phyloP scores from a whole-genome alignment of 2,113 vertebrate genomes.

The Pagrus major region DNA sequence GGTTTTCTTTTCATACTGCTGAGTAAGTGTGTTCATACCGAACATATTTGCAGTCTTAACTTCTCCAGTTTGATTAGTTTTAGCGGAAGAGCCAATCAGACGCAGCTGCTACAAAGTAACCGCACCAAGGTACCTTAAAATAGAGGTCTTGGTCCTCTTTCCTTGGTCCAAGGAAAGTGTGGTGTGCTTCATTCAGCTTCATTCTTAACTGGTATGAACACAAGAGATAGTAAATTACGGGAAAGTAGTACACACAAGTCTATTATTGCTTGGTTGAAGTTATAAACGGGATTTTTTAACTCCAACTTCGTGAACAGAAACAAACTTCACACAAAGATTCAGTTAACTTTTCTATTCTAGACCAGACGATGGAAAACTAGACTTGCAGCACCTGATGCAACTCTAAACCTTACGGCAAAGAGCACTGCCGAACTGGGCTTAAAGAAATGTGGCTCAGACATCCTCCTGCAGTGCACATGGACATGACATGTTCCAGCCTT shows the following conservation, averaged over 20 bases:
- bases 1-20: neutral
- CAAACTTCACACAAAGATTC: too few species aligned
- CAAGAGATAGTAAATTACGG: neutral
- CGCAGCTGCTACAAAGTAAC: neutral
- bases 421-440: neutral
- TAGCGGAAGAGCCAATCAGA: neutral
- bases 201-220: neutral
- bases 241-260: neutral
- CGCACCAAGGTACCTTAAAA: neutral
- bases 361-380: neutral
- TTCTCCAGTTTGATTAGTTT: neutral
- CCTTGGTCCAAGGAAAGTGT: neutral
- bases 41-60: neutral
- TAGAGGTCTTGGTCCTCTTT: neutral
- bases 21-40: neutral
- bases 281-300: neutral
- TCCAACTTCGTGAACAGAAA: neutral
- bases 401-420: neutral
- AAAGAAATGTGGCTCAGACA: neutral
- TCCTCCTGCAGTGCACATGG: neutral
- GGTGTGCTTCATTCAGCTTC: neutral
- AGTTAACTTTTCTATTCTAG: neutral
- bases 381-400: neutral
- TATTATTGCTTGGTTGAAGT: neutral
- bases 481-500: neutral